A percentile compares a stretch with the other conserved stretches of the same genome.
These are phyloP conservation scores for Orthonychiurus folsomi DNA, from an alignment of 2,888 invertebrate genomes.

Conservation along the genomic window DNA sequence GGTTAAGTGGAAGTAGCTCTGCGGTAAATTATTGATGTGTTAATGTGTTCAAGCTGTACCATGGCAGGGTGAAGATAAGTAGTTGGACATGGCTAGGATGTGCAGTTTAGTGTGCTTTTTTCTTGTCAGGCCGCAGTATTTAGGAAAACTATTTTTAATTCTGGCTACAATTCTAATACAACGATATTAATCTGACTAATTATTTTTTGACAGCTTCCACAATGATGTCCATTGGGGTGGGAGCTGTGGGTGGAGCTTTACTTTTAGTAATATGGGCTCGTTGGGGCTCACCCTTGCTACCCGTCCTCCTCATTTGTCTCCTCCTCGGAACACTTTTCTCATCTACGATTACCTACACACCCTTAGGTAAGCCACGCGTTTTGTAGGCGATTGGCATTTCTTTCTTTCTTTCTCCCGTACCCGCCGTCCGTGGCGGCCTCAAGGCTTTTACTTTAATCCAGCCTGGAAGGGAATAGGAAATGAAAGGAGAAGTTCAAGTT, in stretches of 20 bases:
- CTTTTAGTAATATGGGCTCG: constrained; percentile 58
- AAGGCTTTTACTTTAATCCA: background rate
- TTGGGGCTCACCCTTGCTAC: constrained; percentile 54
- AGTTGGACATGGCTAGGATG: too few relatives aligned
- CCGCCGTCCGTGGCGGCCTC: too few relatives aligned
- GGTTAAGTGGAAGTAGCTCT: too few relatives aligned
- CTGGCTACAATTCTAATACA: background rate
- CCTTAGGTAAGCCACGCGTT: constrained; percentile 51
- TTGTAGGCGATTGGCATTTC: background rate
- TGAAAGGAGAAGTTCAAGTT: background rate
- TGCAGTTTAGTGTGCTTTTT: too few relatives aligned
- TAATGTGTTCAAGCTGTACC: too few relatives aligned
- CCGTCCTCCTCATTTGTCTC: constrained; percentile 53
- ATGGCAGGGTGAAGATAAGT: too few relatives aligned
- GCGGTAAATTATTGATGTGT: too few relatives aligned
- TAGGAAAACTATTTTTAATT: too few relatives aligned
- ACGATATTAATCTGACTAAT: background rate
- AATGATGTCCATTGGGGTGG: constrained; percentile 49
- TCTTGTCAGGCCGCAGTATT: too few relatives aligned
- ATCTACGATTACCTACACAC: constrained; percentile 51
- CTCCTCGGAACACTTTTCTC: constrained; percentile 56
- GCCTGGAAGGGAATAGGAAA: background rate
- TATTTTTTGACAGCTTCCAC: constrained; percentile 36
- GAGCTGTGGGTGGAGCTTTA: constrained; percentile 52
- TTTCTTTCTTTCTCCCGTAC: too few relatives aligned